A percentile compares a stretch with the other conserved stretches of the same genome.
These are phyloP conservation scores for Tipula unca DNA, from an alignment of 2,888 invertebrate species.

Conservation along the genomic window DNA sequence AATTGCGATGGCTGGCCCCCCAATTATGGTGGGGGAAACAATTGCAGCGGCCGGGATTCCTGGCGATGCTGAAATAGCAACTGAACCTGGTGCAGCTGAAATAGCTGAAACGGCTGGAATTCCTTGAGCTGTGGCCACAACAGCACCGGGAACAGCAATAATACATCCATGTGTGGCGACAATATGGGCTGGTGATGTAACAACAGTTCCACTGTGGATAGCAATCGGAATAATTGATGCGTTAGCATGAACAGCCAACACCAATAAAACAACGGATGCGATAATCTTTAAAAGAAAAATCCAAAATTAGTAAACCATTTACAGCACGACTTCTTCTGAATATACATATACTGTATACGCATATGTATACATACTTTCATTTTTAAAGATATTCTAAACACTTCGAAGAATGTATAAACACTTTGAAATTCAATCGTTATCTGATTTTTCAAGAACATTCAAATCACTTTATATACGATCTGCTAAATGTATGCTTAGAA, in stretches of 20 bases:
- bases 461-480: neutral
- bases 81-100: neutral
- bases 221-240: neutral
- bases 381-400: neutral
- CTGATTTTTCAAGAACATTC: neutral
- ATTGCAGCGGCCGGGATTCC: neutral
- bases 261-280: neutral
- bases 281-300: neutral
- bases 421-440: neutral
- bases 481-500: neutral
- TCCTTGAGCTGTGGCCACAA: neutral
- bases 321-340: too few relatives aligned
- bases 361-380: neutral
- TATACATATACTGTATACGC: too few relatives aligned
- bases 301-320: neutral
- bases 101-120: neutral
- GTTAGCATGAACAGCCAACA: neutral
- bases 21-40: neutral
- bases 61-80: neutral
- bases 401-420: neutral
- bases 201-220: neutral
- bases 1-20: constrained; percentile 30
- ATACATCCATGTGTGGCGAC: neutral
- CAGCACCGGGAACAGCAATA: neutral
- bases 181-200: neutral